phyloP scores from a whole-genome alignment of 1,140 invertebrate genomes.

The Lepidurus couesii region DNA sequence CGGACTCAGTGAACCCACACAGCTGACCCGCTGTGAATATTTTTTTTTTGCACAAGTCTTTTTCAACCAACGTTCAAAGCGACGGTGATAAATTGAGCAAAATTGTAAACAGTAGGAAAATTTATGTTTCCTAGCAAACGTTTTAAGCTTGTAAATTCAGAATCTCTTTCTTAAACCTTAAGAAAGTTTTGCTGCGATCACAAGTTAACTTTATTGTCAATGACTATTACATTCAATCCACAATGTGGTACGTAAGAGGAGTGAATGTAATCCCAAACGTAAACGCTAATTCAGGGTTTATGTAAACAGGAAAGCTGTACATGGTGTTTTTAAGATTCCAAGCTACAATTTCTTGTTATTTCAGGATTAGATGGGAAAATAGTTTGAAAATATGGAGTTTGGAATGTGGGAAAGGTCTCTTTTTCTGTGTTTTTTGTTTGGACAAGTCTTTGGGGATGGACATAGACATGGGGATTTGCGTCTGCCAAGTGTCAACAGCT shows the following conservation, averaged over 20 bases:
- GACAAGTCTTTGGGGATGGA: background rate
- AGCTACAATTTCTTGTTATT: slow-evolving; percentile 4
- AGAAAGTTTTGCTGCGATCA: no score
- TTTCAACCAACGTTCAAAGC: no score
- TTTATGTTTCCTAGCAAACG: background rate
- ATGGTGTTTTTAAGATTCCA: background rate
- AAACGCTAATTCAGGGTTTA: background rate
- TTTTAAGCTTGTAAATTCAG: no score
- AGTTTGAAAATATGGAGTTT: background rate
- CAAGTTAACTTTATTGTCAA: background rate
- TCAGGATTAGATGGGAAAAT: background rate
- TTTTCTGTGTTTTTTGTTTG: background rate
- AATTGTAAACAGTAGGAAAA: background rate
- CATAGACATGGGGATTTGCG: background rate
- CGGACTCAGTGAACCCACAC: background rate
- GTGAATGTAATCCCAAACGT: no score
- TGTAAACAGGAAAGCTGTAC: slow-evolving; percentile 14
- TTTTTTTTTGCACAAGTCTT: background rate
- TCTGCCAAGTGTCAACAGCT: background rate
- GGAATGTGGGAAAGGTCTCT: background rate
- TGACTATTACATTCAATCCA: background rate
- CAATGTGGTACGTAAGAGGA: no score
- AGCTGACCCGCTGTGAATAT: background rate
- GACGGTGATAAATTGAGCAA: background rate
- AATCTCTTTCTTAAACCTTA: no score